These are phyloP conservation scores for Malacoctenus gilli DNA, from an alignment of 2,797 vertebrate species.

Conservation along the genomic window DNA sequence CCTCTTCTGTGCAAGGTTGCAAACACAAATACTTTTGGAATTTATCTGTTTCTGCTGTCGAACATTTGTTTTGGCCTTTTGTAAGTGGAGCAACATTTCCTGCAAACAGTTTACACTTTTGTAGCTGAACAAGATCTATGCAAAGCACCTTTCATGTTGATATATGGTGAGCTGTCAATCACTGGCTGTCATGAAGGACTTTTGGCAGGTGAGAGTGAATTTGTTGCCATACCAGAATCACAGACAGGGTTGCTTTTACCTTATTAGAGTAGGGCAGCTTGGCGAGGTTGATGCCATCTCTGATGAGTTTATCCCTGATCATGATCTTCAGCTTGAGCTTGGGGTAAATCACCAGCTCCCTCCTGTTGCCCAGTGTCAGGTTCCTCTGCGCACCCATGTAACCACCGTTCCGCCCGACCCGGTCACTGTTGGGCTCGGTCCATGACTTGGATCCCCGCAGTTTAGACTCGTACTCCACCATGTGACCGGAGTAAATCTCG, in stretches of 20 bases:
- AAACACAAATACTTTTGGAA: conserved; percentile 1
- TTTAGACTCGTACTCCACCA: conserved; percentile 80
- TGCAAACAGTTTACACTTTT: neutral
- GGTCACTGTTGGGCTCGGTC: conserved; percentile 77
- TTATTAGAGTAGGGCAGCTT: conserved; percentile 92
- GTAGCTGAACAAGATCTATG: neutral
- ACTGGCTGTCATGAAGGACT: neutral
- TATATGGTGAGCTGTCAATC: neutral
- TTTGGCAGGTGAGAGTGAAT: too few relatives aligned
- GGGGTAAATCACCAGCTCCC: conserved; percentile 88
- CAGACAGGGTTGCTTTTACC: conserved; percentile 80
- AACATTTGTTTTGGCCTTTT: too few relatives aligned
- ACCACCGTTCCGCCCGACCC: conserved; percentile 68
- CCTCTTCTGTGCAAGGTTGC: neutral
- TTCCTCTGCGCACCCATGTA: conserved; percentile 77
- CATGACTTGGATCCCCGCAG: conserved; percentile 83
- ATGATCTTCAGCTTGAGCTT: conserved; percentile 96
- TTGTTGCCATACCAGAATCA: neutral
- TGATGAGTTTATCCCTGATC: conserved; percentile 95
- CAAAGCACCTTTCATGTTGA: too few relatives aligned
- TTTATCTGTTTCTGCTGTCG: too few relatives aligned
- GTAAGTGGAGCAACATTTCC: too few relatives aligned
- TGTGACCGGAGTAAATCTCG: conserved; percentile 76
- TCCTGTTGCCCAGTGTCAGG: conserved; percentile 78
- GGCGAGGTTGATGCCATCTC: conserved; percentile 92